Percentiles rank a stretch among this genome's conserved stretches.
phyloP scores from a whole-genome alignment of 2,113 vertebrate species.

The Pogona vitticeps region DNA sequence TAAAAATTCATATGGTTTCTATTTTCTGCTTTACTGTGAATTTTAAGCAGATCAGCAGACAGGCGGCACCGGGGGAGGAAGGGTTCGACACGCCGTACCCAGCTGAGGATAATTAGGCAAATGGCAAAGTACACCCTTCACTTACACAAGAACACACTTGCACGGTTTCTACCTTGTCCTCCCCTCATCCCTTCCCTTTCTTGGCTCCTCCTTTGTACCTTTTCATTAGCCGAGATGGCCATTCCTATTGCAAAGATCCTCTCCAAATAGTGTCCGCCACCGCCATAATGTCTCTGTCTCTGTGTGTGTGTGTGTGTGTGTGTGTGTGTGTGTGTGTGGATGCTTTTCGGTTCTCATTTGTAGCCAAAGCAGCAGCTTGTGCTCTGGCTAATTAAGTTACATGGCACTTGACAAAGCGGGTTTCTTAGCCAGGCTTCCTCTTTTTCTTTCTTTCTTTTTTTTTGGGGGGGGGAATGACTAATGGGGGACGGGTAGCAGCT shows the following conservation, averaged over 20 bases:
- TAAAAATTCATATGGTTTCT: conserved; percentile 14
- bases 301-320: too few species aligned
- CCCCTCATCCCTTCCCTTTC: neutral
- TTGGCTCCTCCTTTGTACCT: neutral
- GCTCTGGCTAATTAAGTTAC: conserved; percentile 20
- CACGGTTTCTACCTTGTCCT: neutral
- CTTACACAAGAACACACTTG: neutral
- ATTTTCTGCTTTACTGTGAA: conserved; percentile 4
- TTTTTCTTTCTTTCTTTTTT: neutral
- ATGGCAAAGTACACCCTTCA: too few species aligned
- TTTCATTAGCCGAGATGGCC: neutral
- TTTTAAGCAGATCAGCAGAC: conserved; percentile 5
- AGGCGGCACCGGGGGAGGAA: neutral
- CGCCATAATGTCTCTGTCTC: too few species aligned
- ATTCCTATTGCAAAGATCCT: neutral
- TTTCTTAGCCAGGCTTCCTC: neutral
- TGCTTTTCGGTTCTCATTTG: neutral
- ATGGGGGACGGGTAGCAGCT: neutral
- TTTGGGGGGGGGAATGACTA: neutral
- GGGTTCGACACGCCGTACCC: neutral
- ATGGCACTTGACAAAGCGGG: conserved; percentile 8
- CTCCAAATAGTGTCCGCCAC: neutral
- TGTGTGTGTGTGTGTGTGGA: too few species aligned
- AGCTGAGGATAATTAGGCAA: neutral
- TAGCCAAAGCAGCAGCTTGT: neutral